Evolutionary conservation across 1,140 invertebrate species (phyloP).

Genomic region (Trinorchestia longiramus): DNA sequence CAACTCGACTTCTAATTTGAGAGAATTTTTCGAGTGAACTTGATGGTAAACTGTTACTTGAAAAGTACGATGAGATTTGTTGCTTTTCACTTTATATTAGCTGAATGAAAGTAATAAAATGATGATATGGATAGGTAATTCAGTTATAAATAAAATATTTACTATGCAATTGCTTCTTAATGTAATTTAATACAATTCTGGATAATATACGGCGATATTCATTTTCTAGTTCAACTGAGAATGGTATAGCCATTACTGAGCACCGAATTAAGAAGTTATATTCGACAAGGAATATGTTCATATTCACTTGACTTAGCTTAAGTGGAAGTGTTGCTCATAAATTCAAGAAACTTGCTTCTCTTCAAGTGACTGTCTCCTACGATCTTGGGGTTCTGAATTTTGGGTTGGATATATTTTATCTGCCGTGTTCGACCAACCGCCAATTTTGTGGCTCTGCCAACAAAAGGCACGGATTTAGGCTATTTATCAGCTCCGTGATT

Average conservation of each 20-base stretch:
- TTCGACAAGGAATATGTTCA: too few species aligned
- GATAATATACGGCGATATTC: too few species aligned
- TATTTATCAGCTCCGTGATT: conserved; percentile 50
- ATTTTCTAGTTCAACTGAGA: too few species aligned
- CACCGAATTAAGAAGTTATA: too few species aligned
- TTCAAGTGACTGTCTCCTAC: neutral
- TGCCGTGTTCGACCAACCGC: neutral
- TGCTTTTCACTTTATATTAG: neutral
- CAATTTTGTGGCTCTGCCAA: conserved; percentile 36
- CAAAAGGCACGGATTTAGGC: conserved; percentile 50
- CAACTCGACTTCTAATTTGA: neutral
- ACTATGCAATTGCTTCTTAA: too few species aligned
- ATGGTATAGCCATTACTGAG: too few species aligned
- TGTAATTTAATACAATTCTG: too few species aligned
- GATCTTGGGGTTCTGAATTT: neutral
- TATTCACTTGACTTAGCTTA: too few species aligned
- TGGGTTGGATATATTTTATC: neutral
- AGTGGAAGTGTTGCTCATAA: too few species aligned
- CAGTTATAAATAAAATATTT: too few species aligned
- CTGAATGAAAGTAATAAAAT: too few species aligned
- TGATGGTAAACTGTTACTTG: neutral
- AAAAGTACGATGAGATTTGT: neutral
- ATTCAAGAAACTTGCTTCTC: neutral
- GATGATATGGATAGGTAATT: too few species aligned
- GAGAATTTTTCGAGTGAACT: neutral